phyloP scores from a whole-genome alignment of 2,888 invertebrate genomes.

The Rapana venosa region DNA sequence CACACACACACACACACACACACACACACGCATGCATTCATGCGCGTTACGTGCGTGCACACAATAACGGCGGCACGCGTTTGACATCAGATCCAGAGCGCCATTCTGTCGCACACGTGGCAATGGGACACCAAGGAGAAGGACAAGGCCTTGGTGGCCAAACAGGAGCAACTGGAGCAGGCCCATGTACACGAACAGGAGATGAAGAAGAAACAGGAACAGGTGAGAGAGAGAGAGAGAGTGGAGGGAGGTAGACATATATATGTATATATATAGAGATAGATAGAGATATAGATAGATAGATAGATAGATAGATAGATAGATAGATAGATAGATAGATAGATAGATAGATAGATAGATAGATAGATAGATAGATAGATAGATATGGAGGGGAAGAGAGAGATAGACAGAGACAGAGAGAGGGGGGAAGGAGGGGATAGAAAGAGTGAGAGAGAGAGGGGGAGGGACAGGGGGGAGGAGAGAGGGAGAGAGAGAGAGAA shows the following conservation, averaged over 20 bases:
- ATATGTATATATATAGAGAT: no score
- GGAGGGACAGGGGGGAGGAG: background rate
- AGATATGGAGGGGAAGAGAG: background rate
- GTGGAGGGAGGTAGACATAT: background rate
- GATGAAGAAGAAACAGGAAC: slow-evolving; percentile 29
- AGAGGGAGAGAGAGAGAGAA: background rate
- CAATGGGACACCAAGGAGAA: slow-evolving; percentile 57
- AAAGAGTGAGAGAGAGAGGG: background rate
- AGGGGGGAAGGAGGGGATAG: background rate
- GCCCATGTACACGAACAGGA: slow-evolving; percentile 61
- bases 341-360: no score
- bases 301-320: background rate
- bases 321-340: background rate
- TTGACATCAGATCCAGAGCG: slow-evolving; percentile 49
- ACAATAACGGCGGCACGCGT: no score
- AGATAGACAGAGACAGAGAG: background rate
- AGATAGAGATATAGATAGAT: background rate
- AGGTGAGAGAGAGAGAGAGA: slow-evolving; percentile 1
- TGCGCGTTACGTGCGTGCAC: background rate
- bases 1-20: no score
- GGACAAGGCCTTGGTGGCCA: slow-evolving; percentile 70
- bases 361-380: background rate
- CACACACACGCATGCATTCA: background rate
- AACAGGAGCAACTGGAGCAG: slow-evolving; percentile 65
- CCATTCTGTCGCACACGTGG: slow-evolving; percentile 51